Conservation (phyloP, 2,888 invertebrate species). For the Melanargia galathea region DNA sequence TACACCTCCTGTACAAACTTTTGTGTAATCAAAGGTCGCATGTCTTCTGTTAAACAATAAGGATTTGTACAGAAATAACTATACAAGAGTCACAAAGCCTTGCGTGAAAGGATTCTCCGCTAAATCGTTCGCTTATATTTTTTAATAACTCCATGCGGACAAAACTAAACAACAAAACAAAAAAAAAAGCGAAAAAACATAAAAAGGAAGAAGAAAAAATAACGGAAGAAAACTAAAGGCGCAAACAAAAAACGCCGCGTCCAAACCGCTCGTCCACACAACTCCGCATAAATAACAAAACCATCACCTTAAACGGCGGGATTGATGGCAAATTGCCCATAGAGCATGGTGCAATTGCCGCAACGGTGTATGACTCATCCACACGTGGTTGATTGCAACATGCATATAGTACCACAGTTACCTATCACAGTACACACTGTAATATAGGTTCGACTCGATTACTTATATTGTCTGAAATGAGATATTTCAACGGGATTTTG, state of each 20-base stretch:
- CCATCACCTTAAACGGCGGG: slow-evolving; percentile 58
- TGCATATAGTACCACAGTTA: slow-evolving; percentile 8
- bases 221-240: too few species aligned
- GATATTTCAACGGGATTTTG: slow-evolving; percentile 28
- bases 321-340: slow-evolving; percentile 68
- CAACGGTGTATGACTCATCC: slow-evolving; percentile 39
- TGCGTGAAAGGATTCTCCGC: too few species aligned
- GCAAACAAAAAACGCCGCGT: slow-evolving; percentile 32
- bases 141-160: too few species aligned
- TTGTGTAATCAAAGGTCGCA: too few species aligned
- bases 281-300: slow-evolving; percentile 50
- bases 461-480: slow-evolving; percentile 33
- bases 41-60: too few species aligned
- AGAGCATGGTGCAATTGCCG: slow-evolving; percentile 47
- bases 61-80: too few species aligned
- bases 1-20: too few species aligned
- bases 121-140: too few species aligned
- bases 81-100: too few species aligned
- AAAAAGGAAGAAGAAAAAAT: too few species aligned
- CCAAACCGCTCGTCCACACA: slow-evolving; percentile 44
- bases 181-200: too few species aligned
- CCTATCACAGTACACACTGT: slow-evolving; percentile 13
- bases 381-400: slow-evolving; percentile 24
- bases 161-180: too few species aligned
- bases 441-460: slow-evolving; percentile 31